phyloP scores from a whole-genome alignment of 2,888 invertebrate species.

The Amorpha juglandis region DNA sequence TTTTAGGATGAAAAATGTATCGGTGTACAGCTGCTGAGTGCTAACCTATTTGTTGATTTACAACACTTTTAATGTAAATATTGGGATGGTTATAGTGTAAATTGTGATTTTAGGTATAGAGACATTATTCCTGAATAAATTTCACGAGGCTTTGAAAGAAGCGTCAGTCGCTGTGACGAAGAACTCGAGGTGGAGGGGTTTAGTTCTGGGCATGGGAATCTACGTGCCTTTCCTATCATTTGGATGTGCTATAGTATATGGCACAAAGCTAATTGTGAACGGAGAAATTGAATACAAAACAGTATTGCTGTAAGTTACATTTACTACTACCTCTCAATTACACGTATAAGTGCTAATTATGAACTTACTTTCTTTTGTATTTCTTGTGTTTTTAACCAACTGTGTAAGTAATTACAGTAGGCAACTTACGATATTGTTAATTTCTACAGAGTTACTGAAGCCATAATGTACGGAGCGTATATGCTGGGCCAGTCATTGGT shows the following conservation, averaged over 20 bases:
- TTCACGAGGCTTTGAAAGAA: slow-evolving; percentile 74
- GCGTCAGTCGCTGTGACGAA: slow-evolving; percentile 82
- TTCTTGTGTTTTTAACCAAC: too few species aligned
- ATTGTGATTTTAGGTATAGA: slow-evolving; percentile 71
- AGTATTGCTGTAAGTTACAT: slow-evolving; percentile 85
- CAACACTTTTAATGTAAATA: too few species aligned
- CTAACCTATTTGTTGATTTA: too few species aligned
- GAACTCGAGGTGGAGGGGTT: slow-evolving; percentile 86
- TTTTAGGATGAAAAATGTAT: too few species aligned
- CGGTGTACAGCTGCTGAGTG: too few species aligned
- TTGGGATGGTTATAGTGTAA: too few species aligned
- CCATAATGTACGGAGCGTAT: slow-evolving; percentile 90
- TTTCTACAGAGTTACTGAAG: slow-evolving; percentile 86
- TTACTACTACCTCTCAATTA: too few species aligned
- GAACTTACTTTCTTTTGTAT: too few species aligned
- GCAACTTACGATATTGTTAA: too few species aligned
- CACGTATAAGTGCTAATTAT: too few species aligned
- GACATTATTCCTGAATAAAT: slow-evolving; percentile 81
- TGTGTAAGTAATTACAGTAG: too few species aligned
- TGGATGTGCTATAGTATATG: slow-evolving; percentile 88
- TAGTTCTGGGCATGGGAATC: slow-evolving; percentile 88
- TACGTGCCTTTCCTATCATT: slow-evolving; percentile 89
- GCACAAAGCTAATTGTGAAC: slow-evolving; percentile 86
- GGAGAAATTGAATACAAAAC: slow-evolving; percentile 85
- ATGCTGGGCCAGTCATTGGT: slow-evolving; percentile 91